phyloP scores from a whole-genome alignment of 1,140 invertebrate genomes.

The Eumaeus atala region DNA sequence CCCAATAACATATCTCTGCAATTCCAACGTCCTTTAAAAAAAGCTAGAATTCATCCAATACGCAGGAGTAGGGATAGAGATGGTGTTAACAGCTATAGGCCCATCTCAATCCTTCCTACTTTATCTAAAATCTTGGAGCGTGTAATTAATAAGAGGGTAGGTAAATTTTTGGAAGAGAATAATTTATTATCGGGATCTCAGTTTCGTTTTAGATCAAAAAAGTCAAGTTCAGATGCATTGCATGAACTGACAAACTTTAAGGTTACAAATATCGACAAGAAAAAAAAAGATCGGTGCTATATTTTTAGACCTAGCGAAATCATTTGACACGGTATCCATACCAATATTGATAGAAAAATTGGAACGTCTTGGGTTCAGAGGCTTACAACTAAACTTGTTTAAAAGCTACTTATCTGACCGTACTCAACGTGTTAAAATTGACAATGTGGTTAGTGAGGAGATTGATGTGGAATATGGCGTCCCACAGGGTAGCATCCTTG shows the following conservation, averaged over 20 bases:
- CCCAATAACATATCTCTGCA: slow-evolving; percentile 18
- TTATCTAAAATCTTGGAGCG: not conserved
- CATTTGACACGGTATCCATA: too few relatives aligned
- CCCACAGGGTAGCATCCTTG: too few relatives aligned
- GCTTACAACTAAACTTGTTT: too few relatives aligned
- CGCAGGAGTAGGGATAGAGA: slow-evolving; percentile 21
- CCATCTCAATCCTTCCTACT: slow-evolving; percentile 17
- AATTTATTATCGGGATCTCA: not conserved
- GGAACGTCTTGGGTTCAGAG: too few relatives aligned
- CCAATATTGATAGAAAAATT: too few relatives aligned
- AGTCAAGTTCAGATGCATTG: not conserved
- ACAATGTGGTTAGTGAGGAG: too few relatives aligned
- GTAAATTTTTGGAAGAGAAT: not conserved
- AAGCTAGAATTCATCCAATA: slow-evolving; percentile 19
- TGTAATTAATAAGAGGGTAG: not conserved
- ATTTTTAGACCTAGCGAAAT: too few relatives aligned
- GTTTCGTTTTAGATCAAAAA: not conserved
- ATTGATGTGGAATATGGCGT: too few relatives aligned
- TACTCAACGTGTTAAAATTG: too few relatives aligned
- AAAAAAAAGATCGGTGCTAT: not conserved
- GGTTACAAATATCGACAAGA: slow-evolving; percentile 12
- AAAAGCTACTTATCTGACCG: too few relatives aligned
- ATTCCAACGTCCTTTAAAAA: slow-evolving; percentile 23
- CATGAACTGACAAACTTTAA: not conserved
- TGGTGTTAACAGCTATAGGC: slow-evolving; percentile 19